phyloP scores from a whole-genome alignment of 2,113 vertebrate species.

The Mionectes macconnelli region DNA sequence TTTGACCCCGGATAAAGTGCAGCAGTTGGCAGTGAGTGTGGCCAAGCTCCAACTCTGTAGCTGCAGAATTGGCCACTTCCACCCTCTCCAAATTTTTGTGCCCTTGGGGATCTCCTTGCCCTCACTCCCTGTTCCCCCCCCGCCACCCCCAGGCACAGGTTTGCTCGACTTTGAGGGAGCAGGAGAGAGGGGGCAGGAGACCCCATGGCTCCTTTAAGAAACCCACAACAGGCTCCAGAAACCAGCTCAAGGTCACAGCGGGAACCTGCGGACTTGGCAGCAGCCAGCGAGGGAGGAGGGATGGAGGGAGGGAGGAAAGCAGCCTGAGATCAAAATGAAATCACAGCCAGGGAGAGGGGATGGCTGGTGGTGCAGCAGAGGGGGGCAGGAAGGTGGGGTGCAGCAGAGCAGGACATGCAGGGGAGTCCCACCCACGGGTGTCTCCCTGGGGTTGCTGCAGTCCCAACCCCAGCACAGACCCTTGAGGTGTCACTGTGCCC shows the following conservation, averaged over 20 bases:
- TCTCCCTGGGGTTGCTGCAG: background rate
- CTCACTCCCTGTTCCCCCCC: background rate
- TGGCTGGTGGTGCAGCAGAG: rapidly evolving
- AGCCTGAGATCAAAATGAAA: conserved; percentile 3
- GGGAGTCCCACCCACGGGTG: background rate
- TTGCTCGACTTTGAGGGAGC: background rate
- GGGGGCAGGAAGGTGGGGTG: background rate
- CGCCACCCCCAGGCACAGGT: rapidly evolving
- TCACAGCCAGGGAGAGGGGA: background rate
- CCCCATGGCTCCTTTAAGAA: conserved; percentile 60
- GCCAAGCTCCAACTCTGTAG: rapidly evolving
- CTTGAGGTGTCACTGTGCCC: rapidly evolving
- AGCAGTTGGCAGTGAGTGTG: background rate
- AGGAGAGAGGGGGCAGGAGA: background rate
- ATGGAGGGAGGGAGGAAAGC: background rate
- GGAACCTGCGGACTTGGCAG: conserved; percentile 70
- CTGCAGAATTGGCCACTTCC: background rate
- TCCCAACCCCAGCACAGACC: background rate
- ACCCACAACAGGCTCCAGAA: conserved; percentile 22
- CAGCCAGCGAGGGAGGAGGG: conserved; percentile 10
- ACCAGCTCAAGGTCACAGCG: conserved; percentile 66
- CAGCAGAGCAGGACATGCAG: background rate
- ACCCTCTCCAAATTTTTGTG: background rate
- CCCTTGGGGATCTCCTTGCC: rapidly evolving
- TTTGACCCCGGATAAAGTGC: rapidly evolving